Percentiles rank a stretch among this genome's conserved stretches.
Conservation (phyloP, 2,888 invertebrate species). For the Metallyticus violacea region DNA sequence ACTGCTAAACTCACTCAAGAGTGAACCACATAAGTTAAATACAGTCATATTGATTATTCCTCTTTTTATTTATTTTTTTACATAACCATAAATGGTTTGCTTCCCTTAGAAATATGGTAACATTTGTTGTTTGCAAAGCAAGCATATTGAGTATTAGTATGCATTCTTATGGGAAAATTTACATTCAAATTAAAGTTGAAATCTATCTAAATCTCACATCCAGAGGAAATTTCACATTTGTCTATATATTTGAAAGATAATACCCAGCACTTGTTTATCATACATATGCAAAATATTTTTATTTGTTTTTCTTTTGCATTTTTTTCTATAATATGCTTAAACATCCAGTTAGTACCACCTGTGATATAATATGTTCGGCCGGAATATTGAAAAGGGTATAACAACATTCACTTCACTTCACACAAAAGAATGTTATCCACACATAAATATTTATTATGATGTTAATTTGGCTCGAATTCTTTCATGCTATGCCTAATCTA, state of each 20-base stretch:
- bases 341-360: background rate
- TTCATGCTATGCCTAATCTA: background rate
- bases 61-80: background rate
- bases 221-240: background rate
- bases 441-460: background rate
- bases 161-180: background rate
- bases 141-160: background rate
- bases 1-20: background rate
- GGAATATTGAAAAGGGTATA: constrained; percentile 32
- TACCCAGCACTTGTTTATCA: background rate
- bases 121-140: background rate
- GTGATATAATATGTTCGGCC: constrained; percentile 18
- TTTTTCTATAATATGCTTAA: background rate
- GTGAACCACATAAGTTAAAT: background rate
- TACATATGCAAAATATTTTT: background rate
- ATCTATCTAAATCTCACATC: background rate
- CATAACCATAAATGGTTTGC: background rate
- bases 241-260: background rate
- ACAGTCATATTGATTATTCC: background rate
- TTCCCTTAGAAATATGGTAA: background rate
- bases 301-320: background rate
- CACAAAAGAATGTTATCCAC: constrained; percentile 4
- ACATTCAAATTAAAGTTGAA: background rate
- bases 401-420: constrained; percentile 13
- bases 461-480: constrained; percentile 9